Evolutionary conservation across 2,797 vertebrate genomes (phyloP).

Genomic region (Coendou prehensilis): DNA sequence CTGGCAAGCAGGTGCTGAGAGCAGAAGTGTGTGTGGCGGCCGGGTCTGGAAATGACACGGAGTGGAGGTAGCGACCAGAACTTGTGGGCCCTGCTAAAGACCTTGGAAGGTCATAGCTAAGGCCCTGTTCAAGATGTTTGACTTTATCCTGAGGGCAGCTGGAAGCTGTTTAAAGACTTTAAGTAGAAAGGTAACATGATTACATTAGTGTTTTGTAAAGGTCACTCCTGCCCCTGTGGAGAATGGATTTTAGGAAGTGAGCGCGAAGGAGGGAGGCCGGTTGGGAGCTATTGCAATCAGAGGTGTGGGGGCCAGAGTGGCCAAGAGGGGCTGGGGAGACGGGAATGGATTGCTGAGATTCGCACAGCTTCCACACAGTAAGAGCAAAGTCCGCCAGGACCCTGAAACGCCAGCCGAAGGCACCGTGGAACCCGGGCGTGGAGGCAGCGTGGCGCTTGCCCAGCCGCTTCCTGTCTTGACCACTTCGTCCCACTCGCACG

Average conservation of each 20-base stretch:
- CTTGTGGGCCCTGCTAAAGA: conserved; percentile 26
- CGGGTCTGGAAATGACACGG: background rate
- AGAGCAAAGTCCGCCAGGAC: background rate
- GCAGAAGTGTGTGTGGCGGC: background rate
- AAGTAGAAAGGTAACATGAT: conserved; percentile 77
- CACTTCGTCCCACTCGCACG: background rate
- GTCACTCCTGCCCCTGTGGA: conserved; percentile 31
- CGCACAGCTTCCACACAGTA: background rate
- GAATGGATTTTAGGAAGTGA: conserved; percentile 66
- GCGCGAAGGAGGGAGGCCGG: background rate
- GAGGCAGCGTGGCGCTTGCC: background rate
- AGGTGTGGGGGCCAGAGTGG: background rate
- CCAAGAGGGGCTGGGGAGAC: background rate
- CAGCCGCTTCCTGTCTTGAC: background rate
- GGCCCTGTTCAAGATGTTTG: conserved; percentile 70
- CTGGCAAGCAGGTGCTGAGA: background rate
- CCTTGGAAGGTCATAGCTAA: conserved; percentile 66
- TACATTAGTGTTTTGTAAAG: conserved; percentile 77
- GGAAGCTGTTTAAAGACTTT: conserved; percentile 76
- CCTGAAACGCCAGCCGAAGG: background rate
- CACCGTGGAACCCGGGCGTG: background rate
- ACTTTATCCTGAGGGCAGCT: conserved; percentile 75
- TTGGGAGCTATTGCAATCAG: background rate
- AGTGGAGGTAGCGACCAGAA: background rate
- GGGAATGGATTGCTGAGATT: background rate